Conservation (phyloP, 2,113 vertebrate genomes). For the Trochalopteron elliotii region DNA sequence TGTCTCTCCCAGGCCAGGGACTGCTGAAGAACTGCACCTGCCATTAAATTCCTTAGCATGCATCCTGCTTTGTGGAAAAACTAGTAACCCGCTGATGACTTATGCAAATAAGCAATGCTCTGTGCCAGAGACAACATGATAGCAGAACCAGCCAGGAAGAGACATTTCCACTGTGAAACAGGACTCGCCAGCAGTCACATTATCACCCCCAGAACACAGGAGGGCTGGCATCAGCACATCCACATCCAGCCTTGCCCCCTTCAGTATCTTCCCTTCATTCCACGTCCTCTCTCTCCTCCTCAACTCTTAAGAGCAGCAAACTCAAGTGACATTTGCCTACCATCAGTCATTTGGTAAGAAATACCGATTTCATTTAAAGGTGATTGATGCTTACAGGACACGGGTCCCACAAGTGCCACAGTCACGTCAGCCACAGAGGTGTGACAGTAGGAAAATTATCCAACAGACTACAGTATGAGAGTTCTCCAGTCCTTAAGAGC, state of each 20-base stretch:
- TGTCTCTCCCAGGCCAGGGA: neutral
- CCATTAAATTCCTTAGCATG: neutral
- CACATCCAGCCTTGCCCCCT: neutral
- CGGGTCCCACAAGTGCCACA: neutral
- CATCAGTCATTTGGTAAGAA: neutral
- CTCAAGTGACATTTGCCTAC: neutral
- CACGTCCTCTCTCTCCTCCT: neutral
- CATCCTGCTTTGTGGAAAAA: neutral
- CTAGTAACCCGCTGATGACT: neutral
- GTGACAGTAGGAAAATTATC: neutral
- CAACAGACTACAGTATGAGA: neutral
- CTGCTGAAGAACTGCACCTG: neutral
- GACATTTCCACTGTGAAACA: neutral
- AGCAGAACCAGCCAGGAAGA: neutral
- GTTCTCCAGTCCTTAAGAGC: neutral
- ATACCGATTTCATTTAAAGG: neutral
- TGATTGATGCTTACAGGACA: neutral
- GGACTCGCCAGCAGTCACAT: neutral
- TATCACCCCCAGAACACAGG: neutral
- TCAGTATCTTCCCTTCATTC: neutral
- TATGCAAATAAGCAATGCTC: neutral
- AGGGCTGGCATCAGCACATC: neutral
- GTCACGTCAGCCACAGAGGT: neutral
- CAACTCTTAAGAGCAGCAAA: neutral
- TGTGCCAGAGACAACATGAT: neutral